Base-by-base conservation (phyloP, 1,140 invertebrate genomes). In the Drosophila lowei region DNA sequence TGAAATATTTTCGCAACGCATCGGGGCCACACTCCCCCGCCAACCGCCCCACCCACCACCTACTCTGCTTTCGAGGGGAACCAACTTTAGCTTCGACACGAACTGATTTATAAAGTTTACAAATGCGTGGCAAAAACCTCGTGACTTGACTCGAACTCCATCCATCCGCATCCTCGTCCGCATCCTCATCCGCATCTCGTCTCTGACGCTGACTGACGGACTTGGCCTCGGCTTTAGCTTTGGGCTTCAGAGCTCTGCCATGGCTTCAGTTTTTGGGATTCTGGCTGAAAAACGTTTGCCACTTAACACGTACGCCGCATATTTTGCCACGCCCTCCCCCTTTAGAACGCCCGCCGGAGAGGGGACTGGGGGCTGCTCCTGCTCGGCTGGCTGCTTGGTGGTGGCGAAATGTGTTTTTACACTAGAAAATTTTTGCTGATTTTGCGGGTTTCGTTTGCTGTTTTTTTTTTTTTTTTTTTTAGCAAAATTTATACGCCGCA, bases 61-160 rank as follows among this genome's bases (percentile, higher is more conserved):
- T 34, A 42, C 47, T 42, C 47, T 43, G 25, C 11, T 30, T 54
- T 25, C 5, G 23, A 6, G 23, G 23, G 23, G 56, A 43, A 52
- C 52, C 70, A 73, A 73, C 71, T 74, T 74, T 74, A 72, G 72
- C 73, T 81, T 86, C 81, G 81, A 85, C 81, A 86, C 81, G 81
- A 85, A 85, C 81, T 85, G 81, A 85, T 85, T 85, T 85, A 85
- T 85, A 85, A 86, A 86, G 83, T 88, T 86, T 86, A 86, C 81
- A 88, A 86, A 86, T 88, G 81, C 81, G 81, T 88, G 83, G 81
- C 83, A 88, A 88, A 78, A 86, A 83, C 65, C 55, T 68, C 83
- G 74, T 88, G 83, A 88, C 83, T 86, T 88, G 83, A 83, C 66
- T 70, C 34, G 34, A 38, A 13, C 34, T 38, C 34, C 34, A 38